These are phyloP conservation scores for Ptilonorhynchus violaceus DNA, from an alignment of 2,113 vertebrate genomes.

Conservation along the genomic window DNA sequence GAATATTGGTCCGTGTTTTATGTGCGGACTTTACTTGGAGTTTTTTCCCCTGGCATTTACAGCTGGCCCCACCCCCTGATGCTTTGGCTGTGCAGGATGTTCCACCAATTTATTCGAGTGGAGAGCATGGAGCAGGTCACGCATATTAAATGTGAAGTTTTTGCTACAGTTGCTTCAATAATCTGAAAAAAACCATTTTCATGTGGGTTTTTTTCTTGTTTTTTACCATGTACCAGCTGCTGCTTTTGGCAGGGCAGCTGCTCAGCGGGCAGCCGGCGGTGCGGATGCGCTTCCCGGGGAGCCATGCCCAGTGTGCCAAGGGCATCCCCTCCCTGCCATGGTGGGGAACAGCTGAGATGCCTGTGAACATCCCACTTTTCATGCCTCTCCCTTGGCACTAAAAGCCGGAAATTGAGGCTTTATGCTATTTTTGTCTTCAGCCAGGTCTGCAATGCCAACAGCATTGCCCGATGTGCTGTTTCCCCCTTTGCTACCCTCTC, in stretches of 20 bases:
- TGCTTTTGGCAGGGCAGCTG: neutral
- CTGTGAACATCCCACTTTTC: neutral
- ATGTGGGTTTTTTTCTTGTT: neutral
- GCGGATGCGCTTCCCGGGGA: neutral
- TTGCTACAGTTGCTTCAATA: neutral
- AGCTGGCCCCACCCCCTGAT: conserved; percentile 13
- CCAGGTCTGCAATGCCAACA: neutral
- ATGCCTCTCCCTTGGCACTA: neutral
- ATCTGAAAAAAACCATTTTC: neutral
- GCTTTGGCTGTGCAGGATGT: conserved; percentile 44
- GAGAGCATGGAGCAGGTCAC: neutral
- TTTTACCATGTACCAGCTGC: neutral
- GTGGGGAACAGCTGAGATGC: neutral
- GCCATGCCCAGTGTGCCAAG: neutral
- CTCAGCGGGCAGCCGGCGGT: neutral
- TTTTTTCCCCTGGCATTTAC: conserved; percentile 22
- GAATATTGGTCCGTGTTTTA: conserved; percentile 16
- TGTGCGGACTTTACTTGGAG: neutral
- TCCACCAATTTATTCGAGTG: conserved; percentile 16
- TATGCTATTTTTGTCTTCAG: neutral
- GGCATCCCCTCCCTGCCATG: neutral
- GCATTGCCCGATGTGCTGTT: accelerated
- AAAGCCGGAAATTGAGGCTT: neutral
- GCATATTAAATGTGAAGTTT: conserved; percentile 13
- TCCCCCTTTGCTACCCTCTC: neutral